Conservation (phyloP, 2,113 vertebrate genomes). For the Fregata magnificens region DNA sequence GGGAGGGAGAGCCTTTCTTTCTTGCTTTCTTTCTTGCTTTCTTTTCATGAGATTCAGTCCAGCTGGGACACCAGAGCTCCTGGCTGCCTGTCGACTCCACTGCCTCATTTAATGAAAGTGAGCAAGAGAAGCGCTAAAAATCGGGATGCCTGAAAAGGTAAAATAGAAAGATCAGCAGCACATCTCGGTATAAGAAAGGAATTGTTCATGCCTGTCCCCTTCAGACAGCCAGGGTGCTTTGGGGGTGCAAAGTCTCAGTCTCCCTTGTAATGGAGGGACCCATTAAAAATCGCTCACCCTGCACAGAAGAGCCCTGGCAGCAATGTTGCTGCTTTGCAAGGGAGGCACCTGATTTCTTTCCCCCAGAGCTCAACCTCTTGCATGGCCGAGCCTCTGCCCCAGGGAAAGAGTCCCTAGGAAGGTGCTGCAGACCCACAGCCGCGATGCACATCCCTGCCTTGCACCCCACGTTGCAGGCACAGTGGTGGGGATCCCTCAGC, state of each 20-base stretch:
- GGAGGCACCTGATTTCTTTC: background rate
- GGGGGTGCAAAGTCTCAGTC: background rate
- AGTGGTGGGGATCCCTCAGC: background rate
- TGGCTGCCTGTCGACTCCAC: background rate
- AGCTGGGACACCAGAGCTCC: background rate
- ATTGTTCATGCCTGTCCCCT: background rate
- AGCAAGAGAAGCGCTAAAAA: background rate
- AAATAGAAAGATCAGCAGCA: background rate
- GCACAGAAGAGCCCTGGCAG: background rate
- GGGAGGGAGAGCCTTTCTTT: conserved; percentile 35
- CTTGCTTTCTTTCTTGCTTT: background rate
- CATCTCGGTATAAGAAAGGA: background rate
- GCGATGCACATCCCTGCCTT: background rate
- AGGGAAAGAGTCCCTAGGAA: background rate
- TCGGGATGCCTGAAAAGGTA: background rate
- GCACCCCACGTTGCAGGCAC: background rate
- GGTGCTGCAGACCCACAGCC: background rate
- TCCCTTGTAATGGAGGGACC: background rate
- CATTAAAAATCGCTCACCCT: fast-evolving
- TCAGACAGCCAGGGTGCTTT: background rate
- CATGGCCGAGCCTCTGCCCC: fast-evolving
- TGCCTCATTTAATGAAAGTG: background rate
- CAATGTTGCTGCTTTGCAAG: background rate
- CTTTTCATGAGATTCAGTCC: background rate
- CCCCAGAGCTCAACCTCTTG: background rate